These are phyloP conservation scores for Drosophila peninsularis DNA, from an alignment of 2,888 invertebrate genomes.

Conservation along the genomic window DNA sequence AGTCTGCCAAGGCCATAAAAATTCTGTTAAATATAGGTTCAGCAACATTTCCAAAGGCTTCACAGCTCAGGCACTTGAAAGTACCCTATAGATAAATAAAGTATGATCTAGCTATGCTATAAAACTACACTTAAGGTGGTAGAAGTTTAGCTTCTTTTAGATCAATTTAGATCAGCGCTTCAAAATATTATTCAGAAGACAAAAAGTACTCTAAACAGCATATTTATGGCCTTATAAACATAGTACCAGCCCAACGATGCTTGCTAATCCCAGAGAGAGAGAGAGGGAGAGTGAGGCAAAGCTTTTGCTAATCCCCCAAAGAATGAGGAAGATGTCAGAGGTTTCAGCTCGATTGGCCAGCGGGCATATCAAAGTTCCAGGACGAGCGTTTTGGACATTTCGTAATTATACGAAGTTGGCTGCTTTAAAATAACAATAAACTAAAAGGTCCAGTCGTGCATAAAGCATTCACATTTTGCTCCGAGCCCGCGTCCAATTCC, in stretches of 20 bases:
- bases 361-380: conserved; percentile 14
- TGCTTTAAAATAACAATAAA: conserved; percentile 73
- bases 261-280: background rate
- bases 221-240: conserved; percentile 1
- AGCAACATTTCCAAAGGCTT: background rate
- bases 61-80: background rate
- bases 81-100: background rate
- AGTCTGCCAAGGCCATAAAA: conserved; percentile 18
- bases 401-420: conserved; percentile 43
- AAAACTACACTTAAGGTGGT: background rate
- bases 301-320: background rate
- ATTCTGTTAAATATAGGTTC: background rate
- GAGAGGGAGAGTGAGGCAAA: background rate
- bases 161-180: background rate
- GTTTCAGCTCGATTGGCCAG: conserved; percentile 24
- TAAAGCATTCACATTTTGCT: conserved; percentile 69
- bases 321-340: background rate
- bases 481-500: conserved; percentile 26
- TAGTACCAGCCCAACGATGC: background rate
- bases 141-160: background rate
- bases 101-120: background rate
- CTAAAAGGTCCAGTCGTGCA: conserved; percentile 78
- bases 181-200: background rate
- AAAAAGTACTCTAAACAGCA: background rate
- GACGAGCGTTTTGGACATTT: conserved; percentile 35